Conservation (phyloP, 2,888 invertebrate species). For the Leptura quadrifasciata region DNA sequence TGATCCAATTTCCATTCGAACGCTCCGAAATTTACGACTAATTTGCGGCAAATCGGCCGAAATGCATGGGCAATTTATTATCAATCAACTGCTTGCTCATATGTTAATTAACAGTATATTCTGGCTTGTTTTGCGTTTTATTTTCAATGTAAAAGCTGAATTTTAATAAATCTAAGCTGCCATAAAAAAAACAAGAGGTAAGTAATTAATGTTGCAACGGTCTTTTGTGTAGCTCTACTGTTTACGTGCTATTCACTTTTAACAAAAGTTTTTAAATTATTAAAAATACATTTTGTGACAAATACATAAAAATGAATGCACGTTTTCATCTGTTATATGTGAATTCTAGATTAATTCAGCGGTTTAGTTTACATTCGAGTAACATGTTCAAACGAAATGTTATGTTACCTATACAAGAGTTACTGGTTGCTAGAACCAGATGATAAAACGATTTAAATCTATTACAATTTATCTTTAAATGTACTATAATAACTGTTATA, state of each 20-base stretch:
- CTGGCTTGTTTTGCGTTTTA: conserved; percentile 11
- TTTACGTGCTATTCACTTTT: conserved; percentile 28
- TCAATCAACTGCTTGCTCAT: conserved; percentile 43
- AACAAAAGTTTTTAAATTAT: conserved; percentile 38
- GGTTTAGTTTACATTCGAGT: not conserved
- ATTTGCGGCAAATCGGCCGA: conserved; percentile 46
- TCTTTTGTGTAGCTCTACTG: conserved; percentile 28
- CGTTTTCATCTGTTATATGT: not conserved
- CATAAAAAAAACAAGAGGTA: conserved; percentile 19
- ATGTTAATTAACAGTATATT: conserved; percentile 43
- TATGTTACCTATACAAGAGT: not conserved
- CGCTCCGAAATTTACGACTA: conserved; percentile 44
- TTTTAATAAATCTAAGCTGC: conserved; percentile 37
- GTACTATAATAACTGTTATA: no score
- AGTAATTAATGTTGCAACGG: conserved; percentile 35
- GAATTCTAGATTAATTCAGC: not conserved
- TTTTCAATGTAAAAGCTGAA: conserved; percentile 20
- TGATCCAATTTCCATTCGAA: conserved; percentile 39
- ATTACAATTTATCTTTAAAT: no score
- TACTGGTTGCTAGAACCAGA: no score
- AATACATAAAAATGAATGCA: conserved; percentile 14
- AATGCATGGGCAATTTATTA: conserved; percentile 45
- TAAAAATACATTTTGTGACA: conserved; percentile 32
- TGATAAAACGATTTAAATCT: no score
- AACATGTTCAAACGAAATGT: not conserved